Evolutionary conservation across 2,113 vertebrate genomes (phyloP).

Genomic region (Pipa parva): DNA sequence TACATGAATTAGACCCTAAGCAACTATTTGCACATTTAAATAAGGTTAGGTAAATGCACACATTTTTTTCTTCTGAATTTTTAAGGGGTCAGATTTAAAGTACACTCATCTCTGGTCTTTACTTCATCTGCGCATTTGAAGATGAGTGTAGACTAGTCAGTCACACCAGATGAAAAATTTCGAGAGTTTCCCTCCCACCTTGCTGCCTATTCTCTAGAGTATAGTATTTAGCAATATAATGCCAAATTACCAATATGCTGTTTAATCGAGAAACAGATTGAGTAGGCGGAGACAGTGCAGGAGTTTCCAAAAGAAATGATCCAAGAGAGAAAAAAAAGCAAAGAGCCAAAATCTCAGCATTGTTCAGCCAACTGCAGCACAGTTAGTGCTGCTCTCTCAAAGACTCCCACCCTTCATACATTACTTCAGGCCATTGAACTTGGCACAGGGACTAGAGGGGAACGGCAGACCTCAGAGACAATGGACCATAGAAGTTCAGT

Average conservation of each 20-base stretch:
- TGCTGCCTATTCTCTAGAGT: neutral
- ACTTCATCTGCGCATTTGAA: too few species aligned
- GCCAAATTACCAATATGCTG: neutral
- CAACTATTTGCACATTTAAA: too few species aligned
- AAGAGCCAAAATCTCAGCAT: constrained; percentile 1
- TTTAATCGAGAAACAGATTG: constrained; percentile 23
- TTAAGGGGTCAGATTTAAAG: too few species aligned
- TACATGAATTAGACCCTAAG: too few species aligned
- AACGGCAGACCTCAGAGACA: constrained; percentile 4
- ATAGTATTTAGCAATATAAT: neutral
- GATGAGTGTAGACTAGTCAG: too few species aligned
- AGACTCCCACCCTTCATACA: constrained; percentile 16
- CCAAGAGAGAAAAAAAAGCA: neutral
- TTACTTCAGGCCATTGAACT: constrained; percentile 41
- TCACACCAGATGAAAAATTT: neutral
- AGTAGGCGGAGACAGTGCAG: constrained; percentile 10
- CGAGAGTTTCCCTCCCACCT: neutral
- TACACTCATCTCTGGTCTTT: too few species aligned
- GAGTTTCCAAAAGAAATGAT: neutral
- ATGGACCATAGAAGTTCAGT: constrained; percentile 5
- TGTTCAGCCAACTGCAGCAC: constrained; percentile 2
- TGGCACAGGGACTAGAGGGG: constrained; percentile 11
- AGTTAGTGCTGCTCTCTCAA: neutral
- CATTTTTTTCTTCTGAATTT: too few species aligned
- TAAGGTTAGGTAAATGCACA: too few species aligned